A percentile compares a stretch with the other conserved stretches of the same genome.
Evolutionary conservation across 2,113 vertebrate genomes (phyloP).

Genomic region (Morone saxatilis): DNA sequence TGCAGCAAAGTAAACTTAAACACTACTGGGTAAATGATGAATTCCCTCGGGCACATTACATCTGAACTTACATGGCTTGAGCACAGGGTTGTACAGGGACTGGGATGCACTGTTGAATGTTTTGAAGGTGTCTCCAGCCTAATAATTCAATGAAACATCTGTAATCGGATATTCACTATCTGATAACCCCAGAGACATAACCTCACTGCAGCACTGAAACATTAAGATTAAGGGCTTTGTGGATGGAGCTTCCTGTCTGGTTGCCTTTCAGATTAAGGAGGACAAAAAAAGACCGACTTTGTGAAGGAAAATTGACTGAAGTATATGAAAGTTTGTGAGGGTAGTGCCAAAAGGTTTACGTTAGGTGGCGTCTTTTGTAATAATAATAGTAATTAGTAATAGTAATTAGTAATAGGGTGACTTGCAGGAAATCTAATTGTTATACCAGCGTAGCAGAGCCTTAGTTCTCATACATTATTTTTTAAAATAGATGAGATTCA

Average conservation of each 20-base stretch:
- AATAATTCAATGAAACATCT: constrained; percentile 45
- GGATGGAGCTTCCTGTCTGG: constrained; percentile 25
- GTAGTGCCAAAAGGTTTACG: not conserved
- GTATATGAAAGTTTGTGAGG: constrained; percentile 29
- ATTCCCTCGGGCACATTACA: not conserved
- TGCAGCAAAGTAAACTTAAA: constrained; percentile 22
- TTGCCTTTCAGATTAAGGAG: constrained; percentile 37
- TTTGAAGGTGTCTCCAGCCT: constrained; percentile 10
- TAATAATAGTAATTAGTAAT: not conserved
- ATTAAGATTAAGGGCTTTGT: constrained; percentile 49
- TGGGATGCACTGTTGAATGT: constrained; percentile 2
- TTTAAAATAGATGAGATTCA: constrained; percentile 38
- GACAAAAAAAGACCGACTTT: constrained; percentile 26
- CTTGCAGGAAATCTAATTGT: constrained; percentile 31
- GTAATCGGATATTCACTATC: constrained; percentile 46
- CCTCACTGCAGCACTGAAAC: constrained; percentile 42
- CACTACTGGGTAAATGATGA: not conserved
- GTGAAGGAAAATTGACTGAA: constrained; percentile 2
- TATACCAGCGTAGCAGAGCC: not conserved
- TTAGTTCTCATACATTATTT: constrained; percentile 8
- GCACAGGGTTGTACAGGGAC: not conserved
- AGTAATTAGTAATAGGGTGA: constrained; percentile 17
- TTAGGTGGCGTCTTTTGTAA: not conserved
- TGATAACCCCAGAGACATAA: constrained; percentile 53
- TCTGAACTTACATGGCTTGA: not conserved